phyloP scores from a whole-genome alignment of 2,888 invertebrate genomes.

The Eurytoma californica region DNA sequence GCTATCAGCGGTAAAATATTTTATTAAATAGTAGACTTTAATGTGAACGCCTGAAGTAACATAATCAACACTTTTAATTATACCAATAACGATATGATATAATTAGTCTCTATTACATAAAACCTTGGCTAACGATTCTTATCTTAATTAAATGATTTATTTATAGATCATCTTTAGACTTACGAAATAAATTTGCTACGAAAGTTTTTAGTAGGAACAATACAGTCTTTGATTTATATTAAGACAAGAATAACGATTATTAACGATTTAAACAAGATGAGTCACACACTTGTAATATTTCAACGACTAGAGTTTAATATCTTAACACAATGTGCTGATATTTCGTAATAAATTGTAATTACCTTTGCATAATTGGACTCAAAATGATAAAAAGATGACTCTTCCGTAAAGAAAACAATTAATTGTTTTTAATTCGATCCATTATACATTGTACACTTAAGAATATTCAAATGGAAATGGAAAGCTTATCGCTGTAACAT shows the following conservation, averaged over 20 bases:
- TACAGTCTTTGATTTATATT: not conserved
- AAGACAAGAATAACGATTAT: not conserved
- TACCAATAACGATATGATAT: not conserved
- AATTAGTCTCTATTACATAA: slow-evolving; percentile 10
- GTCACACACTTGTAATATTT: not conserved
- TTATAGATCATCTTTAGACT: not conserved
- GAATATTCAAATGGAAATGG: no score
- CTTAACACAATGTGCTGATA: not conserved
- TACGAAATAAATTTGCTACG: slow-evolving; percentile 3
- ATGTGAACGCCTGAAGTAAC: not conserved
- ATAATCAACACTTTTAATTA: slow-evolving; percentile 9
- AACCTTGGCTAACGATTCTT: slow-evolving; percentile 4
- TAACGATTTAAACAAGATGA: slow-evolving; percentile 2
- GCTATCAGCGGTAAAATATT: no score
- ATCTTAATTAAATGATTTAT: slow-evolving; percentile 13
- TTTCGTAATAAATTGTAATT: no score
- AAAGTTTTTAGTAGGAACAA: not conserved
- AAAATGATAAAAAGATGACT: no score
- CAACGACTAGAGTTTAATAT: not conserved
- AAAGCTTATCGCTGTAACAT: no score
- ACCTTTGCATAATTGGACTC: no score
- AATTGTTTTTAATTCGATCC: no score
- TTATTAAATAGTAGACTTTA: no score
- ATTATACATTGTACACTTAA: no score
- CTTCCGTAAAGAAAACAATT: no score